These are phyloP conservation scores for Smittia sp. DNA, from an alignment of 2,888 invertebrate species.

Conservation along the genomic window DNA sequence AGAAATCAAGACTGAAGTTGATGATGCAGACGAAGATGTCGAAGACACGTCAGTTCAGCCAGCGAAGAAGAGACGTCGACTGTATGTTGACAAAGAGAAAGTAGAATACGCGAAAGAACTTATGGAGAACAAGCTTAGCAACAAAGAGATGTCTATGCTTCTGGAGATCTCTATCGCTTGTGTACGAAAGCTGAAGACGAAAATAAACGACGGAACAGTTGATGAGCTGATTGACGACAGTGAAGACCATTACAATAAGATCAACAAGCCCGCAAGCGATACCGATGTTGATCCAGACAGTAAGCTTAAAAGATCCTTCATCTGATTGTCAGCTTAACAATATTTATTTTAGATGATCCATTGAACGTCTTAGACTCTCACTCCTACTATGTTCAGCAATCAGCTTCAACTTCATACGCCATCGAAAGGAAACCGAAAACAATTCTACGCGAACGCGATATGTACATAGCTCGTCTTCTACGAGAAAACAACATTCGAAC, in stretches of 20 bases:
- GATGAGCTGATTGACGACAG: constrained; percentile 34
- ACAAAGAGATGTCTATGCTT: constrained; percentile 35
- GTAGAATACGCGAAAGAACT: constrained; percentile 29
- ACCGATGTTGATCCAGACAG: not conserved
- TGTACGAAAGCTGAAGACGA: constrained; percentile 25
- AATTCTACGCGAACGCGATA: constrained; percentile 1
- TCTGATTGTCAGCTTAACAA: too few relatives aligned
- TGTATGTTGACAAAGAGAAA: constrained; percentile 4
- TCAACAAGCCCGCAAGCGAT: not conserved
- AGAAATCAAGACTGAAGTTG: not conserved
- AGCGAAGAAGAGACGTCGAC: not conserved
- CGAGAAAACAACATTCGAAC: constrained; percentile 28
- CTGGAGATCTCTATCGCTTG: constrained; percentile 30
- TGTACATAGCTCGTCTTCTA: constrained; percentile 19
- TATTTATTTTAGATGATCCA: constrained; percentile 9
- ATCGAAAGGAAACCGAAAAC: constrained; percentile 28
- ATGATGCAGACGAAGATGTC: not conserved
- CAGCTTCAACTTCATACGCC: not conserved
- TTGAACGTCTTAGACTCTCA: too few relatives aligned
- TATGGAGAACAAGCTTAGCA: constrained; percentile 29
- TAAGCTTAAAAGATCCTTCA: not conserved
- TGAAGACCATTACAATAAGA: constrained; percentile 27
- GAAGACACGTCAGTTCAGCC: not conserved
- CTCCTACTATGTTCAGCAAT: not conserved
- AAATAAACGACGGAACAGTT: constrained; percentile 24